Evolutionary conservation across 64 coral and sea anemone genomes (phyloP), one percentile per base, ranked within the genome.

Genomic region (Anthopleura sola): DNA sequence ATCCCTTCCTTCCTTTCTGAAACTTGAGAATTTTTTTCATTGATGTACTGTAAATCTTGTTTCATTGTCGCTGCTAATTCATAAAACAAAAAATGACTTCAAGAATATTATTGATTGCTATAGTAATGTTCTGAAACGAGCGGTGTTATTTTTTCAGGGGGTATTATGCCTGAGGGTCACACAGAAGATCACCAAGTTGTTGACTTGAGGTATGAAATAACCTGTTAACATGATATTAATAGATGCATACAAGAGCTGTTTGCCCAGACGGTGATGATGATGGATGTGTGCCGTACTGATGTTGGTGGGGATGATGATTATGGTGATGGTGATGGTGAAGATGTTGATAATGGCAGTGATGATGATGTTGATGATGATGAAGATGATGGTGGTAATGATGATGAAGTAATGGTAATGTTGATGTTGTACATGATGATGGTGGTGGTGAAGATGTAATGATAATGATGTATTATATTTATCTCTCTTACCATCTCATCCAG

Each of bases 81-180:
- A n/a, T n/a, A n/a, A n/a, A n/a, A n/a, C n/a, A n/a, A n/a, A n/a
- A n/a, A n/a, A n/a, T n/a, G n/a, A n/a, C n/a, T n/a, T n/a, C n/a
- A n/a, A n/a, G n/a, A n/a, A n/a, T n/a, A n/a, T n/a, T n/a, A n/a
- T n/a, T n/a, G n/a, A n/a, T n/a, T n/a, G n/a, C n/a, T n/a, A n/a
- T n/a, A n/a, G n/a, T n/a, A n/a, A n/a, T n/a, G n/a, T n/a, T n/a
- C n/a, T n/a, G n/a, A 5, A 3, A 48, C 20, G 13, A 3, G 51
- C 15, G 8, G 1, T 71, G 13, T 32, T 71, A 16, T 34, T 2
- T 71, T 71, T 71, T 6, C 75, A 98, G 97, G 86, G 81, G 92
- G 93, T 9, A 89, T 92, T 26, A 94, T 86, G 55, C 97, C 97
- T 6, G 89, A 92, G 14, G 92, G 87, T 14, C 97, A 99, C 56